A percentile compares a stretch with the other conserved stretches of the same genome.
These are phyloP conservation scores for Oryzias woworae DNA, from an alignment of 2,113 vertebrate species.

Conservation along the genomic window DNA sequence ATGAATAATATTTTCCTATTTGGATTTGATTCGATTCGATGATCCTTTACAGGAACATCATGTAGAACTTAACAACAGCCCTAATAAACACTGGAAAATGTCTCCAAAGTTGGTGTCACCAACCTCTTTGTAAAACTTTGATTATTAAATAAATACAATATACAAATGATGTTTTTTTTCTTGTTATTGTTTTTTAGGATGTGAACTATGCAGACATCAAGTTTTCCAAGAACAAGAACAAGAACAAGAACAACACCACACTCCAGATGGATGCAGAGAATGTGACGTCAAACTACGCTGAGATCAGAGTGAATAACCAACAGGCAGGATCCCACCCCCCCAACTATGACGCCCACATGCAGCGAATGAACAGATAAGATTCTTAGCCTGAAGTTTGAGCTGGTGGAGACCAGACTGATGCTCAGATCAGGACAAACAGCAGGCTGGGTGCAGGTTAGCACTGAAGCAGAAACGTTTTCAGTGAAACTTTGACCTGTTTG, in stretches of 20 bases:
- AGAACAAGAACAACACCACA: accelerated
- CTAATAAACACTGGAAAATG: too few species aligned
- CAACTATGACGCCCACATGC: background rate
- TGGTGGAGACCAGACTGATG: accelerated
- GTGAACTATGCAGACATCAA: constrained; percentile 36
- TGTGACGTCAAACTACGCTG: constrained; percentile 16
- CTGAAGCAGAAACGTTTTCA: background rate
- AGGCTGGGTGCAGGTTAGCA: background rate
- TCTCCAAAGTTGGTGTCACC: too few species aligned
- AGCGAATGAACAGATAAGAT: accelerated
- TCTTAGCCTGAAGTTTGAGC: background rate
- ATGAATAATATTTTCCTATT: too few species aligned
- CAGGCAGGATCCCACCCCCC: background rate
- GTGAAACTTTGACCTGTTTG: background rate
- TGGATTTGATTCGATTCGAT: too few species aligned
- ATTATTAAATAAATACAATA: background rate
- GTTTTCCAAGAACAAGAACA: constrained; percentile 3
- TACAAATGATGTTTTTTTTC: background rate
- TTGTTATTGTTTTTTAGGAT: constrained; percentile 35
- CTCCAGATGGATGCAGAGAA: background rate
- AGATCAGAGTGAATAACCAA: constrained; percentile 3
- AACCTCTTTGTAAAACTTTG: too few species aligned
- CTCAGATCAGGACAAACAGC: background rate
- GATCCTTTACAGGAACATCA: too few species aligned
- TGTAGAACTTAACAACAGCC: too few species aligned